phyloP scores from a whole-genome alignment of 2,888 invertebrate genomes.

The Helleia helle region DNA sequence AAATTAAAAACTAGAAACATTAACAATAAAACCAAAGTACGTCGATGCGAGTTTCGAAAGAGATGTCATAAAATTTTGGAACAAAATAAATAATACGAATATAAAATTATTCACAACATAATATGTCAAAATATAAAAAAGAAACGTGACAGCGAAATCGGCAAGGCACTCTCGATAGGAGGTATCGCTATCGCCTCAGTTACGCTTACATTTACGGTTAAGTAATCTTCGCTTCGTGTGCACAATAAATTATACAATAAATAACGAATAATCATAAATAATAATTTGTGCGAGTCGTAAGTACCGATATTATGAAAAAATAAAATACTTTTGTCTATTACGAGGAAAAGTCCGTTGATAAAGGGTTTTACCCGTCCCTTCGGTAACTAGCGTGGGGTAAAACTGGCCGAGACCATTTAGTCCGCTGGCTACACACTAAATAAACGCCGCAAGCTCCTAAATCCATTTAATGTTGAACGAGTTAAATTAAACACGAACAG shows the following conservation, averaged over 20 bases:
- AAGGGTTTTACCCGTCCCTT: slow-evolving; percentile 10
- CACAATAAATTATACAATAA: slow-evolving; percentile 47
- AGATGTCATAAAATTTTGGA: slow-evolving; percentile 35
- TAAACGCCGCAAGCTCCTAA: slow-evolving; percentile 67
- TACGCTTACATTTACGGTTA: slow-evolving; percentile 35
- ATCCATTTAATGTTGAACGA: slow-evolving; percentile 32
- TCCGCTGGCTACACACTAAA: slow-evolving; percentile 23
- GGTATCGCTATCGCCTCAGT: slow-evolving; percentile 21
- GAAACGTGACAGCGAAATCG: slow-evolving; percentile 16
- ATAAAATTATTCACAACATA: slow-evolving; percentile 23
- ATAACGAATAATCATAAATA: slow-evolving; percentile 35
- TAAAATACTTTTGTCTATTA: slow-evolving; percentile 9
- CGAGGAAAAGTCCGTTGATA: slow-evolving; percentile 8
- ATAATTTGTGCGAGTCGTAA: slow-evolving; percentile 60
- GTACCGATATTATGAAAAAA: slow-evolving; percentile 42
- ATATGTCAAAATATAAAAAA: slow-evolving; percentile 23
- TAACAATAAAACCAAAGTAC: slow-evolving; percentile 52
- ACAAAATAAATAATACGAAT: slow-evolving; percentile 21
- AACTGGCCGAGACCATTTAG: slow-evolving; percentile 15
- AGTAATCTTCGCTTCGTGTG: slow-evolving; percentile 56
- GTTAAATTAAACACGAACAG: slow-evolving; percentile 24
- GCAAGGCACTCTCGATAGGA: slow-evolving; percentile 24
- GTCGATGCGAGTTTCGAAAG: slow-evolving; percentile 48
- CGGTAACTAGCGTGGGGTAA: slow-evolving; percentile 51
- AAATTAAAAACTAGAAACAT: slow-evolving; percentile 49